Percentiles rank a stretch among this genome's conserved stretches.
Evolutionary conservation across 2,888 invertebrate genomes (phyloP).

Genomic region (Serrognathus titanus): DNA sequence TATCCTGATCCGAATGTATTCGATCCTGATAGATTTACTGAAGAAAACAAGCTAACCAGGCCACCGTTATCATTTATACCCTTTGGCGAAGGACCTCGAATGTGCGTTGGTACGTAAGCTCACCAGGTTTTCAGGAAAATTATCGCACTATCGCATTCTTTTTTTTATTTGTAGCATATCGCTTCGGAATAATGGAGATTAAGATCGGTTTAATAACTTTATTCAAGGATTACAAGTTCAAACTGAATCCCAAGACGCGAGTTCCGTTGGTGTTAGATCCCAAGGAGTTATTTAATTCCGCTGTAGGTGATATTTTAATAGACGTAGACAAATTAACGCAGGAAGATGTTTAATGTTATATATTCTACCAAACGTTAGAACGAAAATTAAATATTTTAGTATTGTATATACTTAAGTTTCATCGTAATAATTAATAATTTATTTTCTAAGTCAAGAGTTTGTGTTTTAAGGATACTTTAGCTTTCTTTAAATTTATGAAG

Average conservation of each 20-base stretch:
- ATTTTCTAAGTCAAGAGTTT: too few relatives aligned
- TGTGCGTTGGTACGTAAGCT: slow-evolving; percentile 28
- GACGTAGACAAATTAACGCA: slow-evolving; percentile 25
- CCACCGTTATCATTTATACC: slow-evolving; percentile 30
- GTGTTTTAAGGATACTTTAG: too few relatives aligned
- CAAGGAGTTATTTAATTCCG: slow-evolving; percentile 43
- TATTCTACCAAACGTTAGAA: too few relatives aligned
- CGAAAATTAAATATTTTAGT: too few relatives aligned
- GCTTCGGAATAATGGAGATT: slow-evolving; percentile 55
- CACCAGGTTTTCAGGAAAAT: too few relatives aligned
- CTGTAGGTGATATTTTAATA: slow-evolving; percentile 46
- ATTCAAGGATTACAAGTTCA: slow-evolving; percentile 43
- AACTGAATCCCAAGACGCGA: slow-evolving; percentile 38
- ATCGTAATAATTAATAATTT: too few relatives aligned
- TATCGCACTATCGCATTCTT: too few relatives aligned
- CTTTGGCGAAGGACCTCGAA: slow-evolving; percentile 33
- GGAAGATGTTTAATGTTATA: too few relatives aligned
- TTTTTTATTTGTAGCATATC: slow-evolving; percentile 45
- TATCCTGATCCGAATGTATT: slow-evolving; percentile 25
- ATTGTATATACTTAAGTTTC: too few relatives aligned
- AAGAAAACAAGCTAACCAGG: slow-evolving; percentile 31
- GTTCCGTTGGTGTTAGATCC: slow-evolving; percentile 45
- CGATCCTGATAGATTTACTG: slow-evolving; percentile 28
- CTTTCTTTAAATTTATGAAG: too few relatives aligned
- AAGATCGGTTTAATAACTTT: slow-evolving; percentile 53